phyloP scores from a whole-genome alignment of 2,797 vertebrate species.

The Sebastes wilsoni region DNA sequence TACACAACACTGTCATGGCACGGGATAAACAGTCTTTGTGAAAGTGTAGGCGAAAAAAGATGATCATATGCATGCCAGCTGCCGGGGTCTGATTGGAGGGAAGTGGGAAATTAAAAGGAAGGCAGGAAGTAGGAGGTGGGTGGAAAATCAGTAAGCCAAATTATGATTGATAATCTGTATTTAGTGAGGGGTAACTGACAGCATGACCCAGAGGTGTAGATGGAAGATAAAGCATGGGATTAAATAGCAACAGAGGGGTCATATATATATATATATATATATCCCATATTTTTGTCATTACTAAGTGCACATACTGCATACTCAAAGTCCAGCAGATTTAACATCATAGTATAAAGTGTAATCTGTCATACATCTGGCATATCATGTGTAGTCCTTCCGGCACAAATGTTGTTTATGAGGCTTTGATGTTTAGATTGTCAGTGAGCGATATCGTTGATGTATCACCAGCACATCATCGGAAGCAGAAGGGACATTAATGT shows the following conservation, averaged over 20 bases:
- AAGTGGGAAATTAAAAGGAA: neutral
- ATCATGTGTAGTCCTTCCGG: neutral
- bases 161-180: slow-evolving; percentile 22
- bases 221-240: slow-evolving; percentile 6
- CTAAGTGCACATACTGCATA: neutral
- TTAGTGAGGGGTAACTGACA: neutral
- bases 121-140: neutral
- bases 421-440: slow-evolving; percentile 15
- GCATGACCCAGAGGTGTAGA: slow-evolving; percentile 22
- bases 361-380: slow-evolving; percentile 50
- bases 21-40: slow-evolving; percentile 29
- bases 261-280: neutral
- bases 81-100: slow-evolving; percentile 15
- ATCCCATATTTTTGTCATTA: neutral
- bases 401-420: slow-evolving; percentile 23
- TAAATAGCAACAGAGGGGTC: neutral
- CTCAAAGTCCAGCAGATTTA: slow-evolving; percentile 14
- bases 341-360: slow-evolving; percentile 20
- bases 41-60: slow-evolving; percentile 16
- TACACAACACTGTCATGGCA: neutral
- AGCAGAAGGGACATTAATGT: slow-evolving; percentile 15
- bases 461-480: neutral
- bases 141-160: neutral
- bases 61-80: slow-evolving; percentile 30
- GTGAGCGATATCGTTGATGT: slow-evolving; percentile 10